Base-by-base conservation (phyloP, 2,888 invertebrate genomes). In the Stratiomys singularior region DNA sequence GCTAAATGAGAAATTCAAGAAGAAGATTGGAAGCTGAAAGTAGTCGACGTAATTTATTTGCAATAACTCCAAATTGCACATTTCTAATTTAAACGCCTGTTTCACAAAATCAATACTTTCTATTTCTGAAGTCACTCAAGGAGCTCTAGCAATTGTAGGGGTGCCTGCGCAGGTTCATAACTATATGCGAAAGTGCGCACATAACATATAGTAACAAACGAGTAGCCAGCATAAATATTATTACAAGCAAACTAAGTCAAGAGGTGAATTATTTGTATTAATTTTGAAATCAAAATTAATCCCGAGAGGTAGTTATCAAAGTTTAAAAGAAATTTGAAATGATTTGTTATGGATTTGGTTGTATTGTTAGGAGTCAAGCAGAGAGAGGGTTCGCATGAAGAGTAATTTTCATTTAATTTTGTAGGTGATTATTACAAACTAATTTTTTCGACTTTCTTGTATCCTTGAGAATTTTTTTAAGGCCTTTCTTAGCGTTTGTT, bases 31-130 rank as follows among this genome's bases (percentile, higher is more conserved):
- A 21, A 60, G 60, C 60, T 60, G 25, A 21, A 21, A 23, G 60
- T 9, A 37, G 37, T n/a, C 2, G 21, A 25, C 60, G 23, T 60
- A 60, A 60, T 60, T 60, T 60, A 23, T 60, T 60, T 25, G 60
- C 60, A 60, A 60, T 25, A 60, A 60, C 25, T 18, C 5, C 23
- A 60, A 60, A 60, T 60, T 60, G 60, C 60, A 60, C 21, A 23
- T 21, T 60, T 60, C 60, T 60, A 60, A 60, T 60, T 60, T 18
- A 23, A 60, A 60, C 60, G 60, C 60, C 60, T 60, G 18, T 60
- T 60, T 60, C 21, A 60, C 60, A 60, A 60, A 60, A 21, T 60
- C 60, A 60, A 60, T 60, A 60, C 60, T 60, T 60, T 60, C 60
- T 60, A 60, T 60, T 18, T 60, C 25, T 60, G 21, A 9, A 23